These are phyloP conservation scores for Rotaria socialis DNA, from an alignment of 2,888 invertebrate genomes.

Conservation along the genomic window DNA sequence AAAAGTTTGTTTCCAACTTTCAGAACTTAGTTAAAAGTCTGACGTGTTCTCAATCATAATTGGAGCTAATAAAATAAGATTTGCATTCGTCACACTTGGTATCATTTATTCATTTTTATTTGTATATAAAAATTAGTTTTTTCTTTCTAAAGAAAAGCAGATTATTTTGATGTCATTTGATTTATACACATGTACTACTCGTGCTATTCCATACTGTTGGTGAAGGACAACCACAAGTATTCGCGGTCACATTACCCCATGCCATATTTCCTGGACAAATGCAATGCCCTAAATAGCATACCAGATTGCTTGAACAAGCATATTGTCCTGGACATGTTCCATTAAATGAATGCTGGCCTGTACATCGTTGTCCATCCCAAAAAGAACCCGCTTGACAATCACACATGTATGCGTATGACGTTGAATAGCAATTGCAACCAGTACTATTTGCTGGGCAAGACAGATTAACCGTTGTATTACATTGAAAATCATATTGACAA, in stretches of 20 bases:
- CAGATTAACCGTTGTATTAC: background rate
- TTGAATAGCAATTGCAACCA: background rate
- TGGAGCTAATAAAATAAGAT: too few relatives aligned
- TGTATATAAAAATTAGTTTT: too few relatives aligned
- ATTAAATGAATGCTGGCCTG: background rate
- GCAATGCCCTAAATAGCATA: background rate
- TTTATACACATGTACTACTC: background rate
- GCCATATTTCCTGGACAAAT: background rate
- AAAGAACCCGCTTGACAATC: background rate
- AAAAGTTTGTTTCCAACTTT: too few relatives aligned
- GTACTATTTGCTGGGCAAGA: background rate
- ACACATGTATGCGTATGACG: background rate
- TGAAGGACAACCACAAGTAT: background rate
- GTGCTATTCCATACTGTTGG: background rate
- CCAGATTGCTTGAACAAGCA: background rate
- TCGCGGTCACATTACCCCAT: background rate
- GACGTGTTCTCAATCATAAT: too few relatives aligned
- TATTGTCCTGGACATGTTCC: background rate
- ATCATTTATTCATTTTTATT: too few relatives aligned
- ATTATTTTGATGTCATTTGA: too few relatives aligned
- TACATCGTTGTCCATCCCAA: conserved; percentile 1
- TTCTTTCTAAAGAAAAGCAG: too few relatives aligned
- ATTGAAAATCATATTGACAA: background rate
- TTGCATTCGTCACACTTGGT: too few relatives aligned
- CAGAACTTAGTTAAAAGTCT: too few relatives aligned